Base-by-base conservation (phyloP, 2,888 invertebrate genomes). In the Diaprepes abbreviatus region DNA sequence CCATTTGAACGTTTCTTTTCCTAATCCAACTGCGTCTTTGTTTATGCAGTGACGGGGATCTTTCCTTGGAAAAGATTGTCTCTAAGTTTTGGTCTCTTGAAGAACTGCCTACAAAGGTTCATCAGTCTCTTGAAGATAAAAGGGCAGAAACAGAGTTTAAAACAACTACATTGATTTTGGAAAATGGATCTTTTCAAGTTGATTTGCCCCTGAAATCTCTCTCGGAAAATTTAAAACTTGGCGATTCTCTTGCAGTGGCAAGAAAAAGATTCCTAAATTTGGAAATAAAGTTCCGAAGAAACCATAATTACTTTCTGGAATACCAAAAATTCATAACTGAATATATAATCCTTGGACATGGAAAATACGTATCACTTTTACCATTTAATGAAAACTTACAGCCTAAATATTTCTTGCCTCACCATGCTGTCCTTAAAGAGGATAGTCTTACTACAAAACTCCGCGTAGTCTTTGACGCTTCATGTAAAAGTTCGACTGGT, bases 371-470 rank as follows among this genome's bases (percentile, higher is more conserved):
- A 6, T 14, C 38, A 17, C 14, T 60, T 9, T 17, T 14, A 9
- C 7, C 17, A 1, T 16, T 14, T n/a, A 45, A 14, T 10, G 24
- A 60, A 16, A 5, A 16, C 3, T 3, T 1, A 28, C 14, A 12
- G n/a, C 35, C 10, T 19, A 45, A 60, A 43, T 48, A 48, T 14
- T 62, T 64, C 45, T 16, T 59, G 21, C 70, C 70, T 12, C 70
- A 70, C 24, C 64, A 70, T 6, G 62, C 54, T 43, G 70, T 67
- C 6, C 60, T 70, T 1, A 50, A 28, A 38, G 67, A 71, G 24
- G 63, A 58, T 35, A 71, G 63, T 38, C n/a, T n/a, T n/a, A n/a
- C n/a, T n/a, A n/a, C n/a, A n/a, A n/a, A n/a, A n/a, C n/a, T n/a
- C n/a, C n/a, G n/a, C n/a, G n/a, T n/a, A n/a, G n/a, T n/a, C n/a